Conservation (phyloP, 2,113 vertebrate species). For the Saguinus imperator region DNA sequence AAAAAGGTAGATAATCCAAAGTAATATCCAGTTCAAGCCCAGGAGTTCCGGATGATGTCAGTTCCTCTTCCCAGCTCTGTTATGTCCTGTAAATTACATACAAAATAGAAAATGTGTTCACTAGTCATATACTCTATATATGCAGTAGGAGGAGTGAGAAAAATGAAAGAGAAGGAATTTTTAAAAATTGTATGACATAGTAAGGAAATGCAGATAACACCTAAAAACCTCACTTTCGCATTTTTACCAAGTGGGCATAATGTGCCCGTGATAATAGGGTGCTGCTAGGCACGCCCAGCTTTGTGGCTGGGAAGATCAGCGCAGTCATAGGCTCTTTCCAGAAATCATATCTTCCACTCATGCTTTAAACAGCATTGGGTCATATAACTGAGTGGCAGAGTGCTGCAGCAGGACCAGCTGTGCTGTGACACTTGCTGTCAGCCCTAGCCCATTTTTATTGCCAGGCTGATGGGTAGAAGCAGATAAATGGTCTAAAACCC, state of each 20-base stretch:
- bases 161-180: slow-evolving; percentile 23
- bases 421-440: not conserved
- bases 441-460: not conserved
- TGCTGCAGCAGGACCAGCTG: not conserved
- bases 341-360: not conserved
- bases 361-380: not conserved
- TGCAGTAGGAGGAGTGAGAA: not conserved
- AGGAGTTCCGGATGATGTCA: slow-evolving; percentile 28
- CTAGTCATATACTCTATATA: slow-evolving; percentile 21
- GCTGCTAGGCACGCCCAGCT: not conserved
- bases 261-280: not conserved
- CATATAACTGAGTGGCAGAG: not conserved
- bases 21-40: not conserved
- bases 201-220: not conserved
- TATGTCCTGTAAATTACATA: slow-evolving; percentile 27
- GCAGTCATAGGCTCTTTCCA: not conserved
- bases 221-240: not conserved
- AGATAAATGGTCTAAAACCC: not conserved
- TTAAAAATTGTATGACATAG: not conserved
- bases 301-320: not conserved
- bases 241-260: not conserved
- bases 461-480: not conserved
- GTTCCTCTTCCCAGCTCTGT: slow-evolving; percentile 7
- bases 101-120: slow-evolving; percentile 33
- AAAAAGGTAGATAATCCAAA: not conserved